These are phyloP conservation scores for Petrolisthes manimaculis DNA, from an alignment of 2,888 invertebrate genomes.

Conservation along the genomic window DNA sequence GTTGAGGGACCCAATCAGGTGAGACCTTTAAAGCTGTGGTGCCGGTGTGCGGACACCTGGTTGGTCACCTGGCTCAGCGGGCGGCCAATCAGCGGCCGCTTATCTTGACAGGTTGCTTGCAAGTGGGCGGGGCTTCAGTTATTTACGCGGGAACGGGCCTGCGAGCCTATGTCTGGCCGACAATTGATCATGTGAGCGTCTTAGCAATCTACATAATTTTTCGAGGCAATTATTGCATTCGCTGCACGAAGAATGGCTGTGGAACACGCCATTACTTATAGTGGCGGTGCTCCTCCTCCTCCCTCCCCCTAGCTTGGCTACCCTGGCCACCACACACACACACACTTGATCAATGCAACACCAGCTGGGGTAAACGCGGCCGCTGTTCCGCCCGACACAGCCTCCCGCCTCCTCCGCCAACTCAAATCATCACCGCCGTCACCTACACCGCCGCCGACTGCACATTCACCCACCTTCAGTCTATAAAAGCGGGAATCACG, in stretches of 20 bases:
- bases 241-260: constrained; percentile 56
- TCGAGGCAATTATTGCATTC: constrained; percentile 62
- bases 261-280: constrained; percentile 59
- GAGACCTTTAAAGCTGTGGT: constrained; percentile 45
- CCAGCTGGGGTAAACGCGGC: constrained; percentile 19
- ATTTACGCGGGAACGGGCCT: constrained; percentile 60
- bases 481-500: too few species aligned
- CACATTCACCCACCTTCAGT: too few species aligned
- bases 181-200: constrained; percentile 61
- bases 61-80: constrained; percentile 58
- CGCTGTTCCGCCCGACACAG: constrained; percentile 4
- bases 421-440: background rate
- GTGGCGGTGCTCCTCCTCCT: constrained; percentile 33
- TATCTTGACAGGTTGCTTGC: constrained; percentile 59
- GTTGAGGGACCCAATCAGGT: constrained; percentile 43
- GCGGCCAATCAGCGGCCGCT: constrained; percentile 38
- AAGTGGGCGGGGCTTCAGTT: constrained; percentile 53
- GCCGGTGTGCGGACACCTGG: constrained; percentile 41
- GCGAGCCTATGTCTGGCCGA: constrained; percentile 55
- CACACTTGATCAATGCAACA: constrained; percentile 48
- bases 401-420: constrained; percentile 10
- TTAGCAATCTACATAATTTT: constrained; percentile 63
- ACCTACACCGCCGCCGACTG: constrained; percentile 6
- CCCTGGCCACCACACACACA: constrained; percentile 18
- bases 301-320: constrained; percentile 21